A percentile compares a stretch with the other conserved stretches of the same genome.
These are phyloP conservation scores for Spermophilus dauricus DNA, from an alignment of 2,113 vertebrate genomes.

Conservation along the genomic window DNA sequence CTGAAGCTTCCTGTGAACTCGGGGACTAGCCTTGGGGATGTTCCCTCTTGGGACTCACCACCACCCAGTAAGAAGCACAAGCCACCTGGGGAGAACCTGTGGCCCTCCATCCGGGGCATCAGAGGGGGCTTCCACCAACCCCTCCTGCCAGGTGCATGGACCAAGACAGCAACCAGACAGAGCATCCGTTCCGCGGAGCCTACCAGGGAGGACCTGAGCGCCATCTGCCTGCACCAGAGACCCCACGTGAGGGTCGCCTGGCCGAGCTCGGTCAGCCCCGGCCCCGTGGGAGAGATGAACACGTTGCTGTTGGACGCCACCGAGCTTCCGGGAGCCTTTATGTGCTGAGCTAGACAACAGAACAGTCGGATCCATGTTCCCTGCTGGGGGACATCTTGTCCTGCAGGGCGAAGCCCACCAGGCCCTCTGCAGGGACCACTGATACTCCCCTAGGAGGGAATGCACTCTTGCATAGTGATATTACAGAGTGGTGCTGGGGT, in stretches of 20 bases:
- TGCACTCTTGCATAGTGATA: too few relatives aligned
- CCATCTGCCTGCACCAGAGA: not conserved
- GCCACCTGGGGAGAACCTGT: fast-evolving
- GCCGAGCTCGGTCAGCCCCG: not conserved
- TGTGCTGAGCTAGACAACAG: too few relatives aligned
- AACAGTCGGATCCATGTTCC: too few relatives aligned
- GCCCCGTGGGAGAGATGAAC: not conserved
- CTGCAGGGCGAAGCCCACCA: too few relatives aligned
- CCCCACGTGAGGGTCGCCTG: not conserved
- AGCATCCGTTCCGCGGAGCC: fast-evolving
- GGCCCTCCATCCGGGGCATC: fast-evolving
- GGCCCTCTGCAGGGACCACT: not conserved
- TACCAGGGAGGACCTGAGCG: too few relatives aligned
- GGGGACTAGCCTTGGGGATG: too few relatives aligned
- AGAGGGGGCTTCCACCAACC: too few relatives aligned
- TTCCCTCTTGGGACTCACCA: fast-evolving
- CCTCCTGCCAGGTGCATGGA: fast-evolving
- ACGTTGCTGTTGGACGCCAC: not conserved
- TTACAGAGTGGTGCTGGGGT: too few relatives aligned
- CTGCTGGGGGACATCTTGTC: too few relatives aligned
- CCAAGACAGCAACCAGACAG: fast-evolving
- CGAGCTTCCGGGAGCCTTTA: not conserved
- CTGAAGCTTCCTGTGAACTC: not conserved
- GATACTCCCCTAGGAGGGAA: not conserved
- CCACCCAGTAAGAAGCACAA: not conserved